Conservation (phyloP, 2,797 vertebrate genomes). For the Neopelma chrysocephalum region DNA sequence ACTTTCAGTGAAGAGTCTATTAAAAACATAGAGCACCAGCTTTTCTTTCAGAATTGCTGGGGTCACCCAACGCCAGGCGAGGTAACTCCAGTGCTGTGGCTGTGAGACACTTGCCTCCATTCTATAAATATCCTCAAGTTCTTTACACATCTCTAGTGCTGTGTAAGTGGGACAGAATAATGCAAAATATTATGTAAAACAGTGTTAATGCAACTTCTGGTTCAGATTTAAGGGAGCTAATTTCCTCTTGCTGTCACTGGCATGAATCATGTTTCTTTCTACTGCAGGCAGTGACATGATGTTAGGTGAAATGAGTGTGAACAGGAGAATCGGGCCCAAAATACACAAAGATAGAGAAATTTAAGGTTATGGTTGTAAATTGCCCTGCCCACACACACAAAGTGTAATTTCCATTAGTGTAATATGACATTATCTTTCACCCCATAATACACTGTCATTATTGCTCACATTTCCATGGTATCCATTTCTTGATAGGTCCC, state of each 20-base stretch:
- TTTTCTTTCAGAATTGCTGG: background rate
- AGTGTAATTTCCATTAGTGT: slow-evolving; percentile 48
- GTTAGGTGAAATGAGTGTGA: background rate
- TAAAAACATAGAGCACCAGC: background rate
- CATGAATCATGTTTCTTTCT: slow-evolving; percentile 45
- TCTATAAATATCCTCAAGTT: slow-evolving; percentile 16
- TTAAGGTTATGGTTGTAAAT: slow-evolving; percentile 50
- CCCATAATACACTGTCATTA: slow-evolving; percentile 45
- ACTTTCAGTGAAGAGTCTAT: background rate
- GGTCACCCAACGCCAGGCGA: background rate
- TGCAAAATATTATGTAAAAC: slow-evolving; percentile 55
- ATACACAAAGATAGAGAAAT: slow-evolving; percentile 26
- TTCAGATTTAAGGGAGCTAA: slow-evolving; percentile 25
- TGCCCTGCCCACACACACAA: slow-evolving; percentile 6
- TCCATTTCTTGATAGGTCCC: slow-evolving; percentile 42
- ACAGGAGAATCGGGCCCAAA: background rate
- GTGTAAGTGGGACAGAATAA: slow-evolving; percentile 48
- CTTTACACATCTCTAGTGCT: background rate
- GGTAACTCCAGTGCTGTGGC: background rate
- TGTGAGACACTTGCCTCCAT: background rate
- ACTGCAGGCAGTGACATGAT: slow-evolving; percentile 11
- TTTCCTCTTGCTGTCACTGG: slow-evolving; percentile 50
- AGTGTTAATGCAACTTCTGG: slow-evolving; percentile 44
- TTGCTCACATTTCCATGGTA: slow-evolving; percentile 64
- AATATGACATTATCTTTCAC: slow-evolving; percentile 59